Conservation (phyloP, 2,797 vertebrate species). For the Brachyalestes nurse region DNA sequence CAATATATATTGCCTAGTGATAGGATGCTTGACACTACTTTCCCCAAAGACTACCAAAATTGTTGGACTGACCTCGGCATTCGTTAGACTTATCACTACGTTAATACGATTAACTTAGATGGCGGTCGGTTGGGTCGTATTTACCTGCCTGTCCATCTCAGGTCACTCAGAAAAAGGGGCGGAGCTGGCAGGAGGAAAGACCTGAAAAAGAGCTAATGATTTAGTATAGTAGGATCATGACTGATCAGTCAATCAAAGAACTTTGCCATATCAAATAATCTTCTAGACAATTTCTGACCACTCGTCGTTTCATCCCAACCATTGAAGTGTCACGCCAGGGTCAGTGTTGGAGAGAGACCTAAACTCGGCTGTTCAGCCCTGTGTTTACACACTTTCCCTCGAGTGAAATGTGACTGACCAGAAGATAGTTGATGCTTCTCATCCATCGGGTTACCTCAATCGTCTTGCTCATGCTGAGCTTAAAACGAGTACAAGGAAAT, state of each 20-base stretch:
- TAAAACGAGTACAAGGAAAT: background rate
- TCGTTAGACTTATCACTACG: background rate
- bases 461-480: conserved; percentile 20
- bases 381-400: conserved; percentile 26
- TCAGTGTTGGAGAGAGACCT: background rate
- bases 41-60: conserved; percentile 9
- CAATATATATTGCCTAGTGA: conserved; percentile 17
- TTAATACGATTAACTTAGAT: background rate
- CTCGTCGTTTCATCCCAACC: background rate
- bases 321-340: background rate
- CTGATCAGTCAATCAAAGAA: background rate
- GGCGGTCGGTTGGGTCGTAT: conserved; percentile 17
- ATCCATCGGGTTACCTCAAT: conserved; percentile 7
- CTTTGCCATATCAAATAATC: conserved; percentile 9
- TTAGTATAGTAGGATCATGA: background rate
- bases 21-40: background rate
- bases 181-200: background rate
- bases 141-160: conserved; percentile 7
- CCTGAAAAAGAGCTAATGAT: background rate
- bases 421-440: background rate
- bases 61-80: background rate
- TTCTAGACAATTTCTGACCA: background rate
- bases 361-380: background rate
- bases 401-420: background rate
- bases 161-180: conserved; percentile 18